Percentiles rank a stretch among this genome's conserved stretches.
phyloP scores from a whole-genome alignment of 2,888 invertebrate genomes.

The Drosophila birchii region DNA sequence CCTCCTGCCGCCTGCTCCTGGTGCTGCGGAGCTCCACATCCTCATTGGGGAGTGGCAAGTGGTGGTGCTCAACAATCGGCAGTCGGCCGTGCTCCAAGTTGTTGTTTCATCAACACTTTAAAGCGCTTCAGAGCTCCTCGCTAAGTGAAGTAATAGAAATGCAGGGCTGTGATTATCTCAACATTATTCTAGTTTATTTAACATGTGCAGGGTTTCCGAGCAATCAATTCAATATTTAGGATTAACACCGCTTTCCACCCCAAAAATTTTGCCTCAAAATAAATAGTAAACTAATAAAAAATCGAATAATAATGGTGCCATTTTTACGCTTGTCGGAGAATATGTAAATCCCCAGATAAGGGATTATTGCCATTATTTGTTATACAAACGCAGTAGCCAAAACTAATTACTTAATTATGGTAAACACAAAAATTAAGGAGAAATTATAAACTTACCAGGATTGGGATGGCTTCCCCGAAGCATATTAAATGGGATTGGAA shows the following conservation, averaged over 20 bases:
- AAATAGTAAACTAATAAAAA: slow-evolving; percentile 34
- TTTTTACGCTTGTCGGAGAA: slow-evolving; percentile 1
- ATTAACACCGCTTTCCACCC: slow-evolving; percentile 1
- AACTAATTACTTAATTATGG: not conserved
- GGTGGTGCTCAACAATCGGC: slow-evolving; percentile 33
- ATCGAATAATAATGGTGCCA: slow-evolving; percentile 11
- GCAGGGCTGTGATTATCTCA: not conserved
- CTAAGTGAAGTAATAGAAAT: not conserved
- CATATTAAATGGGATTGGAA: not conserved
- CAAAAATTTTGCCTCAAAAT: slow-evolving; percentile 3
- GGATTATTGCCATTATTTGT: slow-evolving; percentile 32
- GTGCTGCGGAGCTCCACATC: not conserved
- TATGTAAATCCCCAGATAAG: slow-evolving; percentile 58
- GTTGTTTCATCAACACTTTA: slow-evolving; percentile 43
- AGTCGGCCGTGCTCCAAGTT: slow-evolving; percentile 29
- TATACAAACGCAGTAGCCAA: slow-evolving; percentile 21
- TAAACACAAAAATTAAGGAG: too few relatives aligned
- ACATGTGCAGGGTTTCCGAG: slow-evolving; percentile 3
- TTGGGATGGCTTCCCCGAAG: not conserved
- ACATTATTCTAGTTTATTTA: slow-evolving; percentile 13
- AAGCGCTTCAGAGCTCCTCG: not conserved
- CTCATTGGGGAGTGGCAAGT: slow-evolving; percentile 16
- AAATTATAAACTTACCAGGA: not conserved
- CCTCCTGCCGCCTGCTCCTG: slow-evolving; percentile 5
- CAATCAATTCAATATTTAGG: not conserved